Evolutionary conservation across 92 coral and sea anemone genomes (phyloP).

Genomic region (Porites evermanni): DNA sequence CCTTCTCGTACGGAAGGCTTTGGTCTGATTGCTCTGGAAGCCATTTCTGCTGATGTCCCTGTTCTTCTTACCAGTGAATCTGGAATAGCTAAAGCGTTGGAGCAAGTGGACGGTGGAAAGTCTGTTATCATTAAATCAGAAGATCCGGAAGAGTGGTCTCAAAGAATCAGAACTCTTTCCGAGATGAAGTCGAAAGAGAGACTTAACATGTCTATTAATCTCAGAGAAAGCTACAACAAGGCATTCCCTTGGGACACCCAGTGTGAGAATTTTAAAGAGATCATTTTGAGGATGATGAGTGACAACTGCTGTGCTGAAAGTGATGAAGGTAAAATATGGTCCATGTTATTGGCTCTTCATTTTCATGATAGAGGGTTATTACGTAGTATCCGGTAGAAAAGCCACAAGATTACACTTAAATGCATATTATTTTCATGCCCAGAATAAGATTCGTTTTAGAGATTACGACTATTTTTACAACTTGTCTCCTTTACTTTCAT

Average conservation of each 20-base stretch:
- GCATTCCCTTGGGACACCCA: slow-evolving; percentile 3
- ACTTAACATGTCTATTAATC: not conserved
- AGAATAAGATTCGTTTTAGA: too few species aligned
- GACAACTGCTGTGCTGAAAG: not conserved
- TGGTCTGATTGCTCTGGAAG: slow-evolving; percentile 14
- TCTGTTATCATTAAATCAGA: slow-evolving; percentile 4
- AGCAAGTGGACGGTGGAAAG: not conserved
- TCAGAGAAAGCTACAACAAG: slow-evolving; percentile 21
- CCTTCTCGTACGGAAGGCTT: slow-evolving; percentile 30
- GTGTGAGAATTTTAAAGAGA: not conserved
- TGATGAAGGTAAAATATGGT: not conserved
- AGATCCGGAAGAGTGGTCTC: not conserved
- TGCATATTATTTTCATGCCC: too few species aligned
- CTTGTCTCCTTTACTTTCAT: too few species aligned
- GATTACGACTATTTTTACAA: too few species aligned
- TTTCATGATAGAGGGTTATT: too few species aligned
- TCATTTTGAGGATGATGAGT: not conserved
- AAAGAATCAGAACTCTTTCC: not conserved
- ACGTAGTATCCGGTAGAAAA: too few species aligned
- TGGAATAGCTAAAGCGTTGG: slow-evolving; percentile 12
- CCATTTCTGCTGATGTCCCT: slow-evolving; percentile 17
- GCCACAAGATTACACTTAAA: too few species aligned
- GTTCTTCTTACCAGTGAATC: slow-evolving; percentile 3
- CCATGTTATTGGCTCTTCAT: not conserved
- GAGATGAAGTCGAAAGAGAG: not conserved